Evolutionary conservation across 2,113 vertebrate genomes (phyloP), one percentile per base, ranked within the genome.

Genomic region (Salvator merianae): DNA sequence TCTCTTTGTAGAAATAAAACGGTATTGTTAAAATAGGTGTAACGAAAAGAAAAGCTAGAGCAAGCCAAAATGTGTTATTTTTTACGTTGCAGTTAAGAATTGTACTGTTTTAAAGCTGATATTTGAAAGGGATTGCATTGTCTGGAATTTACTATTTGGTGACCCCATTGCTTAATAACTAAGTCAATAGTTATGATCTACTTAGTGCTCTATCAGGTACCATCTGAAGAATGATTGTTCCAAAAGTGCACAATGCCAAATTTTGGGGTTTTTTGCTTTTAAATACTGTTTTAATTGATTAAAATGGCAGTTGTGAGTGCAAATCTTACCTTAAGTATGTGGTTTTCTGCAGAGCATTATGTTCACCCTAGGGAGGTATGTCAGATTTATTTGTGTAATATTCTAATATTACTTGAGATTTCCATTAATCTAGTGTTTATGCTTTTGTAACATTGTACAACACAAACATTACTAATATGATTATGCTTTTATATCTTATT

Each of bases 401-500:
- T 69, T 59, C 2, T 53, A 79, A 59, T 59, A 70, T 83, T 77
- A 47, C 71, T 85, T 84, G 86, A 76, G 63, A 69, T 88, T 91
- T 91, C 84, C 86, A 90, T 83, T 92, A 82, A 93, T 86, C 91
- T 75, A 20, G 13, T 8, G 0, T 89, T 70, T 87, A 79, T 70
- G 76, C 91, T 91, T 87, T 16, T 92, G 82, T 93, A 92, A 94
- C 86, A 88, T 73, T 47, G 43, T 47, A 47, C 43, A 91, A 88
- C 91, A 92, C 87, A 93, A 90, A 91, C 88, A 88, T 92, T 85
- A 83, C 91, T 93, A 94, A 93, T 87, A 0, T 89, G 92, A 92
- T 94, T 93, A 92, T 70, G 89, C 88, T 90, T 91, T 87, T 92
- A 85, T 90, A 91, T 91, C 90, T 94, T 93, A 92, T 90, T 93